Percentiles rank a stretch among this genome's conserved stretches.
These are phyloP conservation scores for Zaprionus inermis DNA, from an alignment of 1,140 invertebrate genomes.

Conservation along the genomic window DNA sequence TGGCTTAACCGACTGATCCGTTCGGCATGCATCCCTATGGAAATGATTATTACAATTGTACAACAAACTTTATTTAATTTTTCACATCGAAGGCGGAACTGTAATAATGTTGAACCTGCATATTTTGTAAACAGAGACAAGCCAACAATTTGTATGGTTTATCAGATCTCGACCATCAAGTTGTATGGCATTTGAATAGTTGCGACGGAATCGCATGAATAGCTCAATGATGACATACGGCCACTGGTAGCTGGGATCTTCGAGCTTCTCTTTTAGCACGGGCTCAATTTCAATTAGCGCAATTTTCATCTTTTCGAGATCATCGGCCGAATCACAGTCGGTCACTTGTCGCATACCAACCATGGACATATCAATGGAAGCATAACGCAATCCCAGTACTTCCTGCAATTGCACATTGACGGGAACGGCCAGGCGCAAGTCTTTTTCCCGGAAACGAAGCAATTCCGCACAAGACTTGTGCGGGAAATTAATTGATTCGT, in stretches of 20 bases:
- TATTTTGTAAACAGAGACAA: constrained; percentile 53
- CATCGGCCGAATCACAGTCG: constrained; percentile 33
- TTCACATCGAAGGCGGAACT: constrained; percentile 22
- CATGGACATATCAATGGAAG: constrained; percentile 47
- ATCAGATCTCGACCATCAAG: constrained; percentile 6
- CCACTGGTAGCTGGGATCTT: constrained; percentile 18
- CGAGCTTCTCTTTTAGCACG: constrained; percentile 18
- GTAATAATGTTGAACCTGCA: constrained; percentile 51
- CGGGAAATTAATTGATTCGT: constrained; percentile 34
- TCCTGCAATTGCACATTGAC: constrained; percentile 45
- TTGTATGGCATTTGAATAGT: constrained; percentile 37
- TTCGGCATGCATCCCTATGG: too few relatives aligned
- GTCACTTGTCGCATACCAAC: constrained; percentile 42
- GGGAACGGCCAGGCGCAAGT: constrained; percentile 40
- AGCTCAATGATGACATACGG: constrained; percentile 52
- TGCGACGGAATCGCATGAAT: constrained; percentile 49
- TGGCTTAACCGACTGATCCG: too few relatives aligned
- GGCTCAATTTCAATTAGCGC: constrained; percentile 43
- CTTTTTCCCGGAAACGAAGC: constrained; percentile 46
- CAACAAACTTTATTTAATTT: background rate
- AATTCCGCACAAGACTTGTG: constrained; percentile 40
- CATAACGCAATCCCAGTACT: constrained; percentile 44
- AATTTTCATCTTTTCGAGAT: constrained; percentile 40
- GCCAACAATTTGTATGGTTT: constrained; percentile 40
- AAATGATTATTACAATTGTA: background rate